phyloP scores from a whole-genome alignment of 2,888 invertebrate species.

The Gortyna flavago region DNA sequence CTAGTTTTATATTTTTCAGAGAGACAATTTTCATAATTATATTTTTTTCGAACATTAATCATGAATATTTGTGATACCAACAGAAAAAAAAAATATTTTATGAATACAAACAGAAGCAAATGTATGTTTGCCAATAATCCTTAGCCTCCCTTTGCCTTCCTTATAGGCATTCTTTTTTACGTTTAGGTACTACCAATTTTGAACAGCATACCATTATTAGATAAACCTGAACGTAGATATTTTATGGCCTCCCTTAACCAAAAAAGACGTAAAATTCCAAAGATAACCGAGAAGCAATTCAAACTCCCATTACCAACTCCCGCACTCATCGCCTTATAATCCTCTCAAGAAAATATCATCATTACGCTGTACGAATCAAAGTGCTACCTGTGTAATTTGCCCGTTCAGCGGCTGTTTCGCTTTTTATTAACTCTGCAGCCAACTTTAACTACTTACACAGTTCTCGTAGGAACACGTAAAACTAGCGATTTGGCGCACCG shows the following conservation, averaged over 20 bases:
- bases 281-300: constrained; percentile 49
- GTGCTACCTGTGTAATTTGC: constrained; percentile 48
- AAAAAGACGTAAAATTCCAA: constrained; percentile 2
- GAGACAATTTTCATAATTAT: background rate
- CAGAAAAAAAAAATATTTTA: background rate
- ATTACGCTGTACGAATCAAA: constrained; percentile 44
- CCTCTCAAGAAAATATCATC: constrained; percentile 40
- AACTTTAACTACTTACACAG: constrained; percentile 64
- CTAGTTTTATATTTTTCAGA: background rate
- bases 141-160: background rate
- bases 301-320: constrained; percentile 27
- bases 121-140: background rate
- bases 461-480: constrained; percentile 58
- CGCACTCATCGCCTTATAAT: constrained; percentile 32
- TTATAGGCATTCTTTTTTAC: background rate
- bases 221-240: background rate
- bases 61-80: background rate
- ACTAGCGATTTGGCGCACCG: constrained; percentile 65
- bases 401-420: constrained; percentile 48
- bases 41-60: background rate
- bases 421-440: constrained; percentile 63
- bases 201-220: background rate
- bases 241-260: background rate
- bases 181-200: background rate
- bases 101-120: background rate